Percentiles rank a stretch among this genome's conserved stretches.
Conservation (phyloP, 1,140 invertebrate species). For the Zophobas morio region DNA sequence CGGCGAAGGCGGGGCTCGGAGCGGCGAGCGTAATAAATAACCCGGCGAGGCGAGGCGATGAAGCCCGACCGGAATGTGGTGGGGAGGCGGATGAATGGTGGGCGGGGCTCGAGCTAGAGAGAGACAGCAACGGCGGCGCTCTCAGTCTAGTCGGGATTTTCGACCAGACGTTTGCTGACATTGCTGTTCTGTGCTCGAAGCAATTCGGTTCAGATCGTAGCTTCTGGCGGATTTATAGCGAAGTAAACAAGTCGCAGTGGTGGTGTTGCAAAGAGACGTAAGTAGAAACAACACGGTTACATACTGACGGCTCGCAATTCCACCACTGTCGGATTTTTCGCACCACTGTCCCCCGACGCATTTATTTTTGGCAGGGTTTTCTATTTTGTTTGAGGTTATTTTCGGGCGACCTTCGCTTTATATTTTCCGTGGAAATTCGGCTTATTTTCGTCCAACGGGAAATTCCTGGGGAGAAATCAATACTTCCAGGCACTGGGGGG, state of each 20-base stretch:
- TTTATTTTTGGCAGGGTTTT: not conserved
- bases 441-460: not conserved
- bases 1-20: too few relatives aligned
- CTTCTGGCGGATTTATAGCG: not conserved
- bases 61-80: too few relatives aligned
- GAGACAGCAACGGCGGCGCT: constrained; percentile 9
- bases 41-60: not conserved
- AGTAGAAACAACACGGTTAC: constrained; percentile 1
- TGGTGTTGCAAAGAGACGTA: not conserved
- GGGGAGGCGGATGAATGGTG: not conserved
- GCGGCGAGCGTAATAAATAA: not conserved
- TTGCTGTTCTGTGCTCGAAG: constrained; percentile 38
- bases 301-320: not conserved
- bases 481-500: constrained; percentile 1
- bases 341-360: not conserved
- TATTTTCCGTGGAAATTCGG: not conserved
- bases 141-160: constrained; percentile 32
- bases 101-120: constrained; percentile 4
- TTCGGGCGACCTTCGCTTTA: constrained; percentile 3
- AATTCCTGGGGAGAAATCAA: not conserved
- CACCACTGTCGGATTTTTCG: not conserved
- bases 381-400: not conserved
- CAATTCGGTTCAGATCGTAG: constrained; percentile 25
- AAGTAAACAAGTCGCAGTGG: too few relatives aligned
- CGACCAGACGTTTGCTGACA: constrained; percentile 17